Evolutionary conservation across 2,113 vertebrate genomes (phyloP).

Genomic region (Rissa tridactyla): DNA sequence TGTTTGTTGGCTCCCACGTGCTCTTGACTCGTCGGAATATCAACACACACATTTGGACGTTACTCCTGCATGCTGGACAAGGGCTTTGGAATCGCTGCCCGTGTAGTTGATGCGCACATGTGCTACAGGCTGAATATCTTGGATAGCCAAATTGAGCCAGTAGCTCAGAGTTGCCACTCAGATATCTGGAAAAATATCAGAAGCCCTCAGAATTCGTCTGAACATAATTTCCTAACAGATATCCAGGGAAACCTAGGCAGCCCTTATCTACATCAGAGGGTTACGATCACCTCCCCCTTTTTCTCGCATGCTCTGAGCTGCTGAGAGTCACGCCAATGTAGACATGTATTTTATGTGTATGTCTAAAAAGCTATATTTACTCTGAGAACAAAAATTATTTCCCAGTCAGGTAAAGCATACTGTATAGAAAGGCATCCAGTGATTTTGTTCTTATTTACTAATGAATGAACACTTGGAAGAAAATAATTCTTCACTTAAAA

Average conservation of each 20-base stretch:
- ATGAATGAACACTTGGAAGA: background rate
- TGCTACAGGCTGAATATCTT: background rate
- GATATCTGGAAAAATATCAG: background rate
- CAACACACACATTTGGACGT: background rate
- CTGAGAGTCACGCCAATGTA: background rate
- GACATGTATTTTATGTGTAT: background rate
- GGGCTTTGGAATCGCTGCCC: background rate
- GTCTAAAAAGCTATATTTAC: background rate
- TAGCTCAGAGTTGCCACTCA: background rate
- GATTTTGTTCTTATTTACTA: background rate
- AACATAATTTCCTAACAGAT: background rate
- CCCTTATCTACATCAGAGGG: background rate
- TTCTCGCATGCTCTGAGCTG: background rate
- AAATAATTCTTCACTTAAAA: background rate
- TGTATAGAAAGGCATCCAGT: background rate
- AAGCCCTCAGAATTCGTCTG: background rate
- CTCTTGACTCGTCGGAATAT: background rate
- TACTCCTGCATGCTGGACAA: background rate
- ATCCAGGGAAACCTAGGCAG: background rate
- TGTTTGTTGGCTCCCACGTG: background rate
- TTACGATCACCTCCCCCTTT: background rate
- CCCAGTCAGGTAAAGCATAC: background rate
- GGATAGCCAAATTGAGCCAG: background rate
- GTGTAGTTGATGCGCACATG: accelerated
- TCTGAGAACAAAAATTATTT: background rate